A percentile compares a stretch with the other conserved stretches of the same genome.
phyloP scores from a whole-genome alignment of 1,140 invertebrate genomes.

The Nixonia krombeini region DNA sequence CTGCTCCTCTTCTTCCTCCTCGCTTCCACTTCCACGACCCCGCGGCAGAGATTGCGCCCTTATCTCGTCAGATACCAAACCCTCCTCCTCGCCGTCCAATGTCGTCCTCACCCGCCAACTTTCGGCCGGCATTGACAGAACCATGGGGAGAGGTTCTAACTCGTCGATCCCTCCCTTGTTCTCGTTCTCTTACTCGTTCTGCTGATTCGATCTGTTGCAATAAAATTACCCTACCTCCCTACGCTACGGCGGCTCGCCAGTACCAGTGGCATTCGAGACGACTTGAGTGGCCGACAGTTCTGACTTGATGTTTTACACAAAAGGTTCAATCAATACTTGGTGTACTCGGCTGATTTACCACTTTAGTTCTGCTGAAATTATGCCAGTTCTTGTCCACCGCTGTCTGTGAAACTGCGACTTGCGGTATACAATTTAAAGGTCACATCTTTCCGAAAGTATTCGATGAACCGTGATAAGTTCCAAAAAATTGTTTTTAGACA shows the following conservation, averaged over 20 bases:
- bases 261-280: no score
- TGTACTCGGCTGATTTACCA: no score
- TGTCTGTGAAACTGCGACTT: no score
- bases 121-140: conserved; percentile 48
- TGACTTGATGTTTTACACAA: no score
- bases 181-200: conserved; percentile 6
- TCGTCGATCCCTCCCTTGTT: conserved; percentile 4
- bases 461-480: no score
- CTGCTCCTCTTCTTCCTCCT: conserved; percentile 34
- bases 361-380: no score
- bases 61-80: conserved; percentile 54
- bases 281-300: not conserved
- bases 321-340: no score
- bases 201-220: conserved; percentile 52
- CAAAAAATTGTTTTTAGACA: no score
- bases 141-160: conserved; percentile 15
- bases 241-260: conserved; percentile 18
- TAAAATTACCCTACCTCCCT: conserved; percentile 45
- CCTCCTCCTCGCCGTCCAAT: conserved; percentile 30
- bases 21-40: conserved; percentile 40
- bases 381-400: no score
- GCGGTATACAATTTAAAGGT: no score
- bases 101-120: conserved; percentile 47
- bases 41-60: conserved; percentile 52
- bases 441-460: no score